phyloP scores from a whole-genome alignment of 2,888 invertebrate genomes.

The Leptinotarsa tumamoca region DNA sequence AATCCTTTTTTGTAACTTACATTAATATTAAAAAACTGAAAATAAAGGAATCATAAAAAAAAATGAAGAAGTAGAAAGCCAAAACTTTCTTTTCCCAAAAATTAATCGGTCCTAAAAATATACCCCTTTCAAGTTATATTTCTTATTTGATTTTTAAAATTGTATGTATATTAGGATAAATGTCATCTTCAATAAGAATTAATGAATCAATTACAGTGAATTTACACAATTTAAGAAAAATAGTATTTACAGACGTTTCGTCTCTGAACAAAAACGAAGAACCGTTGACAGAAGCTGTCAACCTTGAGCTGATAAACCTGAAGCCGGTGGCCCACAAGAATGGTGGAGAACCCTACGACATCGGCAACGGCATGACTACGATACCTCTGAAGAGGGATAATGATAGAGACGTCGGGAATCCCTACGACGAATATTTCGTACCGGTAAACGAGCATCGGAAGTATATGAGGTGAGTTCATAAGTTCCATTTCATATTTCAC shows the following conservation, averaged over 20 bases:
- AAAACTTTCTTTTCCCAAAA: too few relatives aligned
- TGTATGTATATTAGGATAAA: too few relatives aligned
- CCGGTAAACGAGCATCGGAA: conserved; percentile 88
- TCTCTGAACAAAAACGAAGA: conserved; percentile 53
- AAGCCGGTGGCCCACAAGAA: conserved; percentile 70
- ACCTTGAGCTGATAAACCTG: conserved; percentile 83
- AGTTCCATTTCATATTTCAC: too few relatives aligned
- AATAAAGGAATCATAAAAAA: too few relatives aligned
- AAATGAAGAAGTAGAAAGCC: too few relatives aligned
- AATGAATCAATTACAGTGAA: too few relatives aligned
- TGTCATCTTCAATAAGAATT: too few relatives aligned
- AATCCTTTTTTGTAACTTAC: too few relatives aligned
- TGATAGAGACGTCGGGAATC: conserved; percentile 75
- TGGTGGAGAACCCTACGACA: conserved; percentile 65
- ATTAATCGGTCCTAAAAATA: too few relatives aligned
- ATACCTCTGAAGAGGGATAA: conserved; percentile 75
- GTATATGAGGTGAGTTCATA: conserved; percentile 79
- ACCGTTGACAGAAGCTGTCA: conserved; percentile 76
- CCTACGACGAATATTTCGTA: conserved; percentile 87
- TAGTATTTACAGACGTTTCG: conserved; percentile 31
- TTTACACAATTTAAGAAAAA: neutral
- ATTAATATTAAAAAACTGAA: too few relatives aligned
- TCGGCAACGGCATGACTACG: conserved; percentile 61
- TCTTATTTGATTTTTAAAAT: too few relatives aligned
- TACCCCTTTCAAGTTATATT: too few relatives aligned